Evolutionary conservation across 2,113 vertebrate species (phyloP).

Genomic region (Atractosteus spatula): DNA sequence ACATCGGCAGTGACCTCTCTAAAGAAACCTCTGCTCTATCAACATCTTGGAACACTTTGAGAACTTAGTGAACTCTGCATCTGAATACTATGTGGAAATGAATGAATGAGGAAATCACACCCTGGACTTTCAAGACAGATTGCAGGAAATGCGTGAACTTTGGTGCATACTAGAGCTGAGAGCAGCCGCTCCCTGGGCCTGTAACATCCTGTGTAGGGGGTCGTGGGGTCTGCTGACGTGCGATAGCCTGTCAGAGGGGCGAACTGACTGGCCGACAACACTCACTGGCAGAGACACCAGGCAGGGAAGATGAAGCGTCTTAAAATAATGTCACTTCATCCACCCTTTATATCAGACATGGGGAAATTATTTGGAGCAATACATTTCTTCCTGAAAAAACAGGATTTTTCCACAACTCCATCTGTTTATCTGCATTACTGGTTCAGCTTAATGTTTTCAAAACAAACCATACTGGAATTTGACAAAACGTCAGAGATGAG

Average conservation of each 20-base stretch:
- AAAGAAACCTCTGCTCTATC: too few species aligned
- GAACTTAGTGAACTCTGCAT: slow-evolving; percentile 7
- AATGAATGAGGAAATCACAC: slow-evolving; percentile 61
- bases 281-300: too few species aligned
- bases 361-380: too few species aligned
- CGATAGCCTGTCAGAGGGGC: not conserved
- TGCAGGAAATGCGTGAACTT: slow-evolving; percentile 44
- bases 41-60: not conserved
- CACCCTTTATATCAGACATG: too few species aligned
- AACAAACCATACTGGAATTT: too few species aligned
- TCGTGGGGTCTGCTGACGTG: not conserved
- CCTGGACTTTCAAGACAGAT: slow-evolving; percentile 42
- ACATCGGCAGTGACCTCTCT: slow-evolving; percentile 31
- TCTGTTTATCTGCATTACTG: too few species aligned
- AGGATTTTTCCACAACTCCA: too few species aligned
- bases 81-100: slow-evolving; percentile 30
- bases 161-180: slow-evolving; percentile 3
- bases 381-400: too few species aligned
- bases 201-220: not conserved
- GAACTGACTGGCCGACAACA: not conserved
- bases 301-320: too few species aligned
- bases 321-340: too few species aligned
- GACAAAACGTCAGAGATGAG: too few species aligned
- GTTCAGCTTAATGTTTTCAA: too few species aligned
- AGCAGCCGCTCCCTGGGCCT: not conserved